A percentile compares a stretch with the other conserved stretches of the same genome.
Evolutionary conservation across 2,113 vertebrate genomes (phyloP).

Genomic region (Peucedramus taeniatus): DNA sequence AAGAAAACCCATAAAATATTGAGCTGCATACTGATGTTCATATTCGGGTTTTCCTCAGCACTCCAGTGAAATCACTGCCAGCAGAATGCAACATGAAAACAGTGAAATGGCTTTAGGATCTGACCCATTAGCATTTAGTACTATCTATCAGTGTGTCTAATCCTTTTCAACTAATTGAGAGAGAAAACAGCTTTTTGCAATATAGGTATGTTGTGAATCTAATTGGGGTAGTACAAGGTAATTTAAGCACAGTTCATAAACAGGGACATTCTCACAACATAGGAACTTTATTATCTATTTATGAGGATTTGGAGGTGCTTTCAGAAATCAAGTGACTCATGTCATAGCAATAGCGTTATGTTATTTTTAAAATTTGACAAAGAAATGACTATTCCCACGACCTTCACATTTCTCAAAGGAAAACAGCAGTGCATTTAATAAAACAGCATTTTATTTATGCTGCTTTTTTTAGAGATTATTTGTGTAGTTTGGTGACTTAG

Average conservation of each 20-base stretch:
- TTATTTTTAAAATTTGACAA: conserved; percentile 23
- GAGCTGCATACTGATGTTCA: conserved; percentile 49
- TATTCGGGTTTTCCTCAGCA: not conserved
- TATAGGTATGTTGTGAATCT: conserved; percentile 65
- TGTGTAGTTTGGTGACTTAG: not conserved
- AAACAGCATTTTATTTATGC: not conserved
- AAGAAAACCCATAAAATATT: conserved; percentile 67
- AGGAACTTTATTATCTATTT: conserved; percentile 45
- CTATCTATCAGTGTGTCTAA: conserved; percentile 61
- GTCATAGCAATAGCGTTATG: not conserved
- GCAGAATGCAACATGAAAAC: conserved; percentile 3
- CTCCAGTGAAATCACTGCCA: conserved; percentile 12
- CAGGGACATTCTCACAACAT: conserved; percentile 39
- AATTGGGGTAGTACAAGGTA: conserved; percentile 68
- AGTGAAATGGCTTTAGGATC: not conserved
- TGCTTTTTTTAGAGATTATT: not conserved
- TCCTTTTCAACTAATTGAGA: conserved; percentile 71
- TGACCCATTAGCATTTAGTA: conserved; percentile 54
- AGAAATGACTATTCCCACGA: not conserved
- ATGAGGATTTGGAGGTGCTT: conserved; percentile 29
- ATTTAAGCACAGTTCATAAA: conserved; percentile 65
- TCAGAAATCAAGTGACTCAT: conserved; percentile 21
- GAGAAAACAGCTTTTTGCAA: conserved; percentile 62
- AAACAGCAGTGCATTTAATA: not conserved
- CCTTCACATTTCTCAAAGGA: not conserved